Evolutionary conservation across 1,140 invertebrate genomes (phyloP), one percentile per base, ranked within the genome.

Genomic region (Sinella curviseta): DNA sequence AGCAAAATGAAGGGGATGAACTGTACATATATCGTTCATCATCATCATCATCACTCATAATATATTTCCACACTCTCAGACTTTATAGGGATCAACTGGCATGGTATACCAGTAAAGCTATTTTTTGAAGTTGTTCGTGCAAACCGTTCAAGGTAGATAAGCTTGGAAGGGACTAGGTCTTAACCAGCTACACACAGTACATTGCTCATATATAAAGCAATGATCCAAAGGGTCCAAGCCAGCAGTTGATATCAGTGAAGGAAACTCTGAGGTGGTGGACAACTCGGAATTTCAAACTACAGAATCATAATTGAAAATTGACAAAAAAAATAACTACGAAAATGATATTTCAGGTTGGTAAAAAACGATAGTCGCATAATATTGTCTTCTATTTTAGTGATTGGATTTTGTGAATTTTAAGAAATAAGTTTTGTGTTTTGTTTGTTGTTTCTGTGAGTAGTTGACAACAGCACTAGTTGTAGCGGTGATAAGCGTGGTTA

Each of bases 131-230:
- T 60, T 60, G 24, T 60, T 60, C 55, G 24, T 60, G 55, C 24
- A 60, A 60, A 8, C 55, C 55, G 55, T 60, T 60, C 55, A 60
- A 60, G 55, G 55, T 60, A 60, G 55, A n/a, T n/a, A n/a, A 60
- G 55, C 55, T 60, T 60, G 55, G 55, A 60, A 24, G n/a, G 14
- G 55, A 60, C 8, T 17, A n/a, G 8, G 3, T 24, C 55, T 24
- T 17, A 60, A 14, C n/a, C 24, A n/a, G n/a, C n/a, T n/a, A n/a
- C n/a, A n/a, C n/a, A n/a, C n/a, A n/a, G n/a, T n/a, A 60, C 8
- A 8, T n/a, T 8, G 14, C 55, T 60, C 24, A 60, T 26, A 60
- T 60, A 60, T 60, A 60, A 60, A 26, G 55, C 14, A 60, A 14
- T 26, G 55, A 12, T 60, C 24, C 8, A 60, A 60, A 60, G 55